Evolutionary conservation across 2,797 vertebrate species (phyloP).

Genomic region (Lates japonicus): DNA sequence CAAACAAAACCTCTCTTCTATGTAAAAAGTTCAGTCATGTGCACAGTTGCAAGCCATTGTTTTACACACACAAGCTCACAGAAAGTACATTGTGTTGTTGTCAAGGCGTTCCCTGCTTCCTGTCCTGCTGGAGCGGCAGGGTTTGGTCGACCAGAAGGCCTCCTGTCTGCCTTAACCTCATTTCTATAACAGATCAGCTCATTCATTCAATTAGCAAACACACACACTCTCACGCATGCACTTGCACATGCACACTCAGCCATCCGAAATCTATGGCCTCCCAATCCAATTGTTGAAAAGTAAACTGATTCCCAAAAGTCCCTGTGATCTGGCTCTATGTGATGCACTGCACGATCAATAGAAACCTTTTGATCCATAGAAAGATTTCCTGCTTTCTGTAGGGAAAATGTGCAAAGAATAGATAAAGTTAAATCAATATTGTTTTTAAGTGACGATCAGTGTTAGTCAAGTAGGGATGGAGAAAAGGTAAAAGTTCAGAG

Average conservation of each 20-base stretch:
- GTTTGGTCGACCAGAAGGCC: slow-evolving; percentile 81
- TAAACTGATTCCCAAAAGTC: slow-evolving; percentile 68
- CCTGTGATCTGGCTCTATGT: not conserved
- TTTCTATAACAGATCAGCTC: slow-evolving; percentile 90
- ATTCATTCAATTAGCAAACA: slow-evolving; percentile 87
- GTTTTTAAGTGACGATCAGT: slow-evolving; percentile 12
- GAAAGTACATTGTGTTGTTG: slow-evolving; percentile 45
- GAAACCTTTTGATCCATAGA: slow-evolving; percentile 32
- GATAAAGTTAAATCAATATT: slow-evolving; percentile 46
- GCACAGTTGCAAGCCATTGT: slow-evolving; percentile 33
- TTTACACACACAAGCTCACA: slow-evolving; percentile 25
- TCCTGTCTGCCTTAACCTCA: slow-evolving; percentile 88
- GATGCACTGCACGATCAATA: slow-evolving; percentile 28
- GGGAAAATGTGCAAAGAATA: slow-evolving; percentile 29
- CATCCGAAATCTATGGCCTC: slow-evolving; percentile 75
- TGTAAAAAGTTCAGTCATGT: not conserved
- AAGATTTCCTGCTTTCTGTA: slow-evolving; percentile 17
- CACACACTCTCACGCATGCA: slow-evolving; percentile 31
- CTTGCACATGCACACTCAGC: slow-evolving; percentile 36
- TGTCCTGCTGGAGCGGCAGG: slow-evolving; percentile 49
- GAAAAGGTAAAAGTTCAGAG: not conserved
- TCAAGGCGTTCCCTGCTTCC: slow-evolving; percentile 52
- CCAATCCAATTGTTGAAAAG: slow-evolving; percentile 72
- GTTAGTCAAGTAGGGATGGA: not conserved
- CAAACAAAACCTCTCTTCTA: not conserved